phyloP scores from a whole-genome alignment of 2,113 vertebrate species.

The Rhea pennata region DNA sequence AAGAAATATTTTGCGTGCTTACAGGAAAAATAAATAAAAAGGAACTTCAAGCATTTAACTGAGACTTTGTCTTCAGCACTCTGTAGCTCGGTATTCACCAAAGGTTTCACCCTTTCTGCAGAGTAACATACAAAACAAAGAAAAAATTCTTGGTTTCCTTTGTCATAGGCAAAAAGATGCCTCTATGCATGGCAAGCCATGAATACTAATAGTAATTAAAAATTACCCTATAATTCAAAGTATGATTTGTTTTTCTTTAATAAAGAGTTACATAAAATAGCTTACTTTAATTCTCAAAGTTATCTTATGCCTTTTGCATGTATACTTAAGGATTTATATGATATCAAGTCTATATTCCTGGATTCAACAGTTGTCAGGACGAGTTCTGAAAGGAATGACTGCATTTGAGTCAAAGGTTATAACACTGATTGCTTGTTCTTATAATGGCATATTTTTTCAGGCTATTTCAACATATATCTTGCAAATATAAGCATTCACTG shows the following conservation, averaged over 20 bases:
- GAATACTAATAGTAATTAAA: neutral
- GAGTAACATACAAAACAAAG: neutral
- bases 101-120: neutral
- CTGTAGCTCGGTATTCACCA: neutral
- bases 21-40: neutral
- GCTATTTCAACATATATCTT: slow-evolving; percentile 70
- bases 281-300: neutral
- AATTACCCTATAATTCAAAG: rapidly evolving
- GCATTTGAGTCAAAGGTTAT: neutral
- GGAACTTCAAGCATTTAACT: neutral
- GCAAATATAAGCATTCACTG: slow-evolving; percentile 75
- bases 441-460: slow-evolving; percentile 57
- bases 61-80: neutral
- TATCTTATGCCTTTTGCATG: neutral
- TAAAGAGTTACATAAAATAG: neutral
- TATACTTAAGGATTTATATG: neutral
- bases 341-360: neutral
- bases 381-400: neutral
- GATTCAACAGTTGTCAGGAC: neutral
- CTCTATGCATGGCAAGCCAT: neutral
- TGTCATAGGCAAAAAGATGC: neutral
- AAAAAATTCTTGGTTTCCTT: neutral
- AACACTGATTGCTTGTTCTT: slow-evolving; percentile 11
- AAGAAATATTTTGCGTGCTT: neutral
- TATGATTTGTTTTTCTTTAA: neutral